A percentile compares a stretch with the other conserved stretches of the same genome.
phyloP scores from a whole-genome alignment of 2,113 vertebrate genomes.

The Atrichornis clamosus region DNA sequence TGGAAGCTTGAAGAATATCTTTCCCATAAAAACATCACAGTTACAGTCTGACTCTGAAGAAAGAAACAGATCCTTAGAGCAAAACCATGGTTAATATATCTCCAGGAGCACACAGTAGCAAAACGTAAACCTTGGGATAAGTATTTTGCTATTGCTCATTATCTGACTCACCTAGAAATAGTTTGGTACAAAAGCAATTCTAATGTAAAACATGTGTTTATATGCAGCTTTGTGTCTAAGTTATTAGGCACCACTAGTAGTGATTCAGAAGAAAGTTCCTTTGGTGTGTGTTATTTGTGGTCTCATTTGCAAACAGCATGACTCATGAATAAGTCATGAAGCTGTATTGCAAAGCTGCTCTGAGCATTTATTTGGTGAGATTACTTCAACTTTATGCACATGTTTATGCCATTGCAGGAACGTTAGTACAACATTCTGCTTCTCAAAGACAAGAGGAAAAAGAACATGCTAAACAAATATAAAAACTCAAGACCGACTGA shows the following conservation, averaged over 20 bases:
- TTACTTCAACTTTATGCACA: background rate
- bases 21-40: background rate
- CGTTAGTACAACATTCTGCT: background rate
- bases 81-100: background rate
- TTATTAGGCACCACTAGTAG: conserved; percentile 2
- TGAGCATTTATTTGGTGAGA: background rate
- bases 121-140: background rate
- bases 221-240: background rate
- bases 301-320: background rate
- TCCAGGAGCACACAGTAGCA: background rate
- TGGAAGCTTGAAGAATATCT: background rate
- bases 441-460: background rate
- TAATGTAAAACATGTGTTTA: background rate
- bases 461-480: background rate
- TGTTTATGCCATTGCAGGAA: background rate
- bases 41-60: background rate
- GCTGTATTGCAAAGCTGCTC: background rate
- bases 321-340: conserved; percentile 26
- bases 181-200: background rate
- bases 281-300: background rate
- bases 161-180: conserved; percentile 29
- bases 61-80: background rate
- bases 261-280: conserved; percentile 17
- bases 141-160: background rate
- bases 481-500: background rate